A percentile compares a stretch with the other conserved stretches of the same genome.
These are phyloP conservation scores for Anguilla rostrata DNA, from an alignment of 2,113 vertebrate species.

Conservation along the genomic window DNA sequence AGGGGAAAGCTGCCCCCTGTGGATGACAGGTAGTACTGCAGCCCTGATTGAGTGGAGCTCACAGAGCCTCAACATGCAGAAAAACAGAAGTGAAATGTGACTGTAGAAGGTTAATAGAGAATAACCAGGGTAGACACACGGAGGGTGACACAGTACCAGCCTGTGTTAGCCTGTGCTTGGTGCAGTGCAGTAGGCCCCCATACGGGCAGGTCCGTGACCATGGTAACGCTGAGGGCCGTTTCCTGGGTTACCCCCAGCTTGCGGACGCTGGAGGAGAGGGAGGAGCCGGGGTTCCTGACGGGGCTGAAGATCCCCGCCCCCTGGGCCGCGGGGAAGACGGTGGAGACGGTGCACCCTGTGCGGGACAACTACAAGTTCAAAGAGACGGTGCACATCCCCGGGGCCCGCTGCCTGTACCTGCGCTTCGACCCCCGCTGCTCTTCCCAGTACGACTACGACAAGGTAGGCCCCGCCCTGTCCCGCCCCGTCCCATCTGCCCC, in stretches of 20 bases:
- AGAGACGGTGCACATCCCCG: slow-evolving; percentile 95
- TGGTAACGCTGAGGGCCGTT: too few relatives aligned
- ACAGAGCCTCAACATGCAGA: not conserved
- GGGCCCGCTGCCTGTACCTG: slow-evolving; percentile 94
- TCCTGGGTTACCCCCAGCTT: slow-evolving; percentile 33
- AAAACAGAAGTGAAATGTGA: too few relatives aligned
- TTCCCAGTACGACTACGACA: slow-evolving; percentile 98
- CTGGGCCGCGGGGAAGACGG: slow-evolving; percentile 96
- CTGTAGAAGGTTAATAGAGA: too few relatives aligned
- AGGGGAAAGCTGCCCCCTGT: slow-evolving; percentile 73
- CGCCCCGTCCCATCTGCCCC: not conserved
- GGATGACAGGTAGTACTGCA: slow-evolving; percentile 70
- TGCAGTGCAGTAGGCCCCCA: too few relatives aligned
- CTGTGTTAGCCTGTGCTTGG: too few relatives aligned
- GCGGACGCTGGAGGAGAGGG: slow-evolving; percentile 92
- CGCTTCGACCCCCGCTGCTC: slow-evolving; percentile 96
- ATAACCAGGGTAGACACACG: too few relatives aligned
- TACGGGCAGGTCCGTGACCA: too few relatives aligned
- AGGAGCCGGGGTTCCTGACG: slow-evolving; percentile 95
- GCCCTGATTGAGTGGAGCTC: not conserved
- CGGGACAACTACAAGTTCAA: slow-evolving; percentile 99
- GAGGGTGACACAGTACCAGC: too few relatives aligned
- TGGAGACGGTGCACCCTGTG: slow-evolving; percentile 95
- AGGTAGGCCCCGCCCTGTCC: slow-evolving; percentile 71
- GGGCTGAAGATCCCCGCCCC: slow-evolving; percentile 97